Evolutionary conservation across 2,888 invertebrate genomes (phyloP).

Genomic region (Athetis lepigone): DNA sequence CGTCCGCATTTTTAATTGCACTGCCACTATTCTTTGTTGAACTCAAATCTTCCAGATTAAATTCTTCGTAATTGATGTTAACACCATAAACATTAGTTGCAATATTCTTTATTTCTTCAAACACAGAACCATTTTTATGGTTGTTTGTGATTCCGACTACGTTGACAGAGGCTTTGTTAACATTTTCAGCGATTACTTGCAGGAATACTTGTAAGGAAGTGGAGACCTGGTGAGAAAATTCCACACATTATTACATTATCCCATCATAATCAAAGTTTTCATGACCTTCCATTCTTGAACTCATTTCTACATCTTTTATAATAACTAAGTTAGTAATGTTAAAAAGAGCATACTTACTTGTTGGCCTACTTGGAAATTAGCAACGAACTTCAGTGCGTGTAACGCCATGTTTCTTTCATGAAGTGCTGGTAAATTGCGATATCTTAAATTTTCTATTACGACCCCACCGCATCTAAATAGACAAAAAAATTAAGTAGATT

Average conservation of each 20-base stretch:
- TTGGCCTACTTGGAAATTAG: constrained; percentile 44
- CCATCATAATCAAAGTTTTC: too few species aligned
- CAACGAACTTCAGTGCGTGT: constrained; percentile 55
- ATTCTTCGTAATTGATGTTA: constrained; percentile 54
- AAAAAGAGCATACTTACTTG: constrained; percentile 56
- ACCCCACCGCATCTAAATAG: constrained; percentile 69
- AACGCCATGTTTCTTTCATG: constrained; percentile 44
- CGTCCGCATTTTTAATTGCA: constrained; percentile 48
- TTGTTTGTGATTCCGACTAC: constrained; percentile 53
- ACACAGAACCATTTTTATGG: constrained; percentile 38
- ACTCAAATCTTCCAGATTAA: constrained; percentile 14
- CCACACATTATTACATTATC: background rate
- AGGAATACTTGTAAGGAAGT: constrained; percentile 60
- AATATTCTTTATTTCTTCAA: constrained; percentile 54
- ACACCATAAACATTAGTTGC: constrained; percentile 40
- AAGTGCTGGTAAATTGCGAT: constrained; percentile 47
- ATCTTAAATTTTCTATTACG: constrained; percentile 60
- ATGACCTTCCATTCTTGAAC: background rate
- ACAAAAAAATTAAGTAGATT: background rate
- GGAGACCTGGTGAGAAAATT: constrained; percentile 47
- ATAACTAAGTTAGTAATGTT: background rate
- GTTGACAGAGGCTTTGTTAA: constrained; percentile 58
- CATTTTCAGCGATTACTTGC: constrained; percentile 71
- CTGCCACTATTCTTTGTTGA: constrained; percentile 11
- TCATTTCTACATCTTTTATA: background rate